Base-by-base conservation (phyloP, 2,113 vertebrate species). In the Chaetodon trifascialis region DNA sequence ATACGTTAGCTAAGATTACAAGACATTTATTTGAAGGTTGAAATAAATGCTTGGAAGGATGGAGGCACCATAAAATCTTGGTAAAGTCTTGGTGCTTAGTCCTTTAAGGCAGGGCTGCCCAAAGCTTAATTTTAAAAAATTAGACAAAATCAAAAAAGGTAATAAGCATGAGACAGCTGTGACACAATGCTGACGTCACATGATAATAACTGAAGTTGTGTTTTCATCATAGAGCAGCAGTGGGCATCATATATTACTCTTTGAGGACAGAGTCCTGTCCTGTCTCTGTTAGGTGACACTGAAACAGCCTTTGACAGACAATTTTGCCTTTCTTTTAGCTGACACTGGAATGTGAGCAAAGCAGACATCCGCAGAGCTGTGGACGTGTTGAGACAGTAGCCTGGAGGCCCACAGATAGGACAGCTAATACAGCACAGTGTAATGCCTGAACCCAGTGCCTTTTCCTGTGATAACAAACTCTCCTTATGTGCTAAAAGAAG, bases 331-430 rank as follows among this genome's bases (percentile, higher is more conserved):
- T 89, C 79, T 84, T 84, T 81, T 62, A 55, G 38, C 80, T 89
- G 82, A 88, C 83, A 75, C 47, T 86, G 92, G 92, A 95, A 95
- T 96, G 91, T 63, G 73, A 76, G 76, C 65, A 11, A 46, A 85
- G 73, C 68, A 88, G 82, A 86, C 80, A 66, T 82, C 44, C 83
- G 47, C 86, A 23, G 87, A 78, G 66, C 63, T 36, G 64, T 2
- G 47, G 84, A 91, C 94, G 30, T 95, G 95, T 95, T 91, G 83
- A 85, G 93, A 92, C 95, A 93, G 82, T 56, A 77, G 73, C 85
- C 79, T 51, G 36, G 16, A 87, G 72, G 62, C 72, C 76, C 70
- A 21, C 63, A 74, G 75, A 86, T 58, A 47, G 63, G 73, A 30
- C 11, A 1, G 2, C 76, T 62, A 72, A 72, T 38, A 42, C 83